These are phyloP conservation scores for Tragelaphus buxtoni DNA, from an alignment of 2,113 vertebrate species.

Conservation along the genomic window DNA sequence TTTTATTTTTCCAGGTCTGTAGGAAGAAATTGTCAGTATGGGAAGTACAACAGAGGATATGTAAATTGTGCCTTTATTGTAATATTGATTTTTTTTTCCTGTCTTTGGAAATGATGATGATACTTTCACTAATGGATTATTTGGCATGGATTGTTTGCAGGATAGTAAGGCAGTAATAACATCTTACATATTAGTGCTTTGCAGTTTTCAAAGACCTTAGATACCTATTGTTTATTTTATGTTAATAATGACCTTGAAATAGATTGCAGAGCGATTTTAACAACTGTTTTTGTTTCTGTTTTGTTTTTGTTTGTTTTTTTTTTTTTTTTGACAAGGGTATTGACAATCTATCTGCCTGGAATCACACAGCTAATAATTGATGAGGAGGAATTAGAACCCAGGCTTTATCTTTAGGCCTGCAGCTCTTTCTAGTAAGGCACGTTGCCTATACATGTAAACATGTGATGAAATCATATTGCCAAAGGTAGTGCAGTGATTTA, in stretches of 20 bases:
- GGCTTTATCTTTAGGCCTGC: not conserved
- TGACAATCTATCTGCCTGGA: not conserved
- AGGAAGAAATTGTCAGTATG: not conserved
- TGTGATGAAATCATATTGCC: not conserved
- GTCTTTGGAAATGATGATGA: not conserved
- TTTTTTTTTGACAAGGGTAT: not conserved
- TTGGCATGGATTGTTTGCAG: not conserved
- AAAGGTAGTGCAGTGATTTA: not conserved
- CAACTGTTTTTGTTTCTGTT: not conserved
- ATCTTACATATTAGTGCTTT: not conserved
- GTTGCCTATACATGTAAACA: not conserved
- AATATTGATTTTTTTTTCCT: not conserved
- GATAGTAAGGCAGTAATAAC: not conserved
- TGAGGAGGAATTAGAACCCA: not conserved
- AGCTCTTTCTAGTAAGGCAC: not conserved
- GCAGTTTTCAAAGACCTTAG: not conserved
- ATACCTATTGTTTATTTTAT: conserved; percentile 4
- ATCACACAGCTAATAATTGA: not conserved
- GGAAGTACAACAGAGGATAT: not conserved
- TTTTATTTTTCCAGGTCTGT: not conserved
- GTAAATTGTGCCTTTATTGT: not conserved
- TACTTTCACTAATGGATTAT: not conserved
- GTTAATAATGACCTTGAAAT: not conserved
- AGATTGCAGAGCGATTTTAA: not conserved
- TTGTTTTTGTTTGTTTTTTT: not conserved